Evolutionary conservation across 2,797 vertebrate species (phyloP), one percentile per base, ranked within the genome.

Genomic region (Naso thynnoides): DNA sequence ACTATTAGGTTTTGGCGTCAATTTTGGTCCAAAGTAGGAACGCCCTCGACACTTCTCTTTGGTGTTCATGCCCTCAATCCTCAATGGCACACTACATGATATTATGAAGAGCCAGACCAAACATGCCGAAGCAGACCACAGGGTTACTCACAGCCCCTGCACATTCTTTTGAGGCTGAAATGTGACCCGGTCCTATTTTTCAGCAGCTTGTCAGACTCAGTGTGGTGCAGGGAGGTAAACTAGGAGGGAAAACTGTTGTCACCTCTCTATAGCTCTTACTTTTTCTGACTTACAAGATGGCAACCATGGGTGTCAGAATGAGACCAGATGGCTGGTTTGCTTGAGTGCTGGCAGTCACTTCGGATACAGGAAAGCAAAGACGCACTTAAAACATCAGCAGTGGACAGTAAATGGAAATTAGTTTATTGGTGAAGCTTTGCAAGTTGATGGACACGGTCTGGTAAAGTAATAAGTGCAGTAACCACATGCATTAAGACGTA

Each of bases 101-200:
- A 88, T 90, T 85, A 68, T 79, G 84, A 88, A 77, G 85, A 84
- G 92, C 90, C 93, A 94, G 90, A 87, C 81, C 91, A 91, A 94
- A 92, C 92, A 92, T 92, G 90, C 93, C 88, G 39, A 87, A 65
- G 85, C 86, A 81, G 86, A 92, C 92, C 90, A 90, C 93, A 93
- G 87, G 82, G 90, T 91, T 91, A 90, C 90, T 91, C 91, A 91
- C 82, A 88, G 89, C 87, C 87, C 84, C 84, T 89, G 90, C 90
- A 92, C 91, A 92, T 94, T 92, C 89, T 93, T 94, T 68, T 87
- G 77, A 91, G 90, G 88, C 85, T 93, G 90, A 91, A 93, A 93
- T 87, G 84, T 75, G 89, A 92, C 81, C 89, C 74, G 36, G 60
- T 88, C 86, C 79, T 91, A 90, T 92, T 92, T 92, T 94, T 94